A percentile compares a stretch with the other conserved stretches of the same genome.
These are phyloP conservation scores for Nannobrachium achirus DNA, from an alignment of 2,113 vertebrate species.

Conservation along the genomic window DNA sequence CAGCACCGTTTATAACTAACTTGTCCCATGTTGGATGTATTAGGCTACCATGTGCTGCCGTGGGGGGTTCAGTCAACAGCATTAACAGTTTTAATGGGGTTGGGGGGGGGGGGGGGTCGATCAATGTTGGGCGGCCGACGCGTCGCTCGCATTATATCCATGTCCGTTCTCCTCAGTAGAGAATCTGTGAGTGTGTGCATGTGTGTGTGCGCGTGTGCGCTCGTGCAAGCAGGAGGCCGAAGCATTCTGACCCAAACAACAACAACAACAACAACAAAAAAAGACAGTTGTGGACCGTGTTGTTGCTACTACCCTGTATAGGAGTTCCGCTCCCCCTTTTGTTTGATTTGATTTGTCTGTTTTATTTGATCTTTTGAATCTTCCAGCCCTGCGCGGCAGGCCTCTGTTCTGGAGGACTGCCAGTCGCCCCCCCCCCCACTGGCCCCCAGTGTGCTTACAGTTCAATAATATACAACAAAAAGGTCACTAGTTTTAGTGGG, in stretches of 20 bases:
- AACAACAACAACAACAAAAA: conserved; percentile 28
- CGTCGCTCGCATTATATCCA: conserved; percentile 16
- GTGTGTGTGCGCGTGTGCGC: too few relatives aligned
- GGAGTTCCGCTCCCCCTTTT: conserved; percentile 29
- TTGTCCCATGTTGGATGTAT: conserved; percentile 27
- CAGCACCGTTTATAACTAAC: conserved; percentile 55
- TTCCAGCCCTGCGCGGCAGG: conserved; percentile 15
- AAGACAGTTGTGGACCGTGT: conserved; percentile 22
- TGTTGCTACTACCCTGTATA: conserved; percentile 51
- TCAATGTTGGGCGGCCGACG: not conserved
- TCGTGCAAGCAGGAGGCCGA: conserved; percentile 17
- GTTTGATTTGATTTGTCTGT: too few relatives aligned
- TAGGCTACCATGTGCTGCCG: conserved; percentile 36
- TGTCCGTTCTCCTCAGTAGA: conserved; percentile 29
- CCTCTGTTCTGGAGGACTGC: not conserved
- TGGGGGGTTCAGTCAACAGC: conserved; percentile 36
- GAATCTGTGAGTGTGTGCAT: conserved; percentile 14
- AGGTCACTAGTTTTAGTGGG: conserved; percentile 17
- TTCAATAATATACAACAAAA: conserved; percentile 43
- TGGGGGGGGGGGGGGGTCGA: not conserved
- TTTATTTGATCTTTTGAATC: not conserved
- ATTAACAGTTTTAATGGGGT: conserved; percentile 17
- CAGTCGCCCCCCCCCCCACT: conserved; percentile 15
- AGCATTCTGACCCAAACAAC: conserved; percentile 4
- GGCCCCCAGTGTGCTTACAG: conserved; percentile 67